Evolutionary conservation across 1,140 invertebrate species (phyloP), one percentile per base, ranked within the genome.

Genomic region (Ephestia elutella): DNA sequence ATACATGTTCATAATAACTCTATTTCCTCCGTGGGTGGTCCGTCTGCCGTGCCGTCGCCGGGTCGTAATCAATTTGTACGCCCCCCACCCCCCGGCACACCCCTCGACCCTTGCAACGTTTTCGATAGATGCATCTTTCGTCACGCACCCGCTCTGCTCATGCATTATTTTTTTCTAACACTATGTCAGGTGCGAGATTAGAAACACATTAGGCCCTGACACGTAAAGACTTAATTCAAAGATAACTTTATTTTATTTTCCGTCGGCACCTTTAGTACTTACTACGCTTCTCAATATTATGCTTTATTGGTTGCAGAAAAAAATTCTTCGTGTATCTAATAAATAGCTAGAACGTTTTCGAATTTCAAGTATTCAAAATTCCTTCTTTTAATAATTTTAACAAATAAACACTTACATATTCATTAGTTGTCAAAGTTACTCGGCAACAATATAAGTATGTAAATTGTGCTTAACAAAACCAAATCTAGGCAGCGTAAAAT

Each of bases 21-120:
- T 25, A 53, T 53, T 25, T 53, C 50, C 78, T 32, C 63, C 65
- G 72, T 85, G 84, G 80, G 83, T 82, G 82, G 82, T 63, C 75
- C 19, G 59, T 54, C 59, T 75, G 78, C 74, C 79, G 73, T 70
- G 61, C 66, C 71, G 75, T 77, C 78, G 70, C 71, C 76, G 69
- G 63, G 70, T 70, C 60, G 74, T 80, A 81, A 83, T 84, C 80
- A 80, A 82, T 85, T 85, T 84, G 78, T 81, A 82, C 78, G 83
- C 75, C 74, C 73, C 74, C 73, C 73, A 68, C 49, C 62, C 62
- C 56, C 59, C 58, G 20, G 49, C 49, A 48, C 59, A 54, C 60
- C 63, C 61, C 55, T 48, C 66, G 61, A 60, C 68, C 63, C 70
- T 70, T 49, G 61, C 71, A 71, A 66, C 59, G 67, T 66, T 64